Evolutionary conservation across 2,797 vertebrate species (phyloP).

Genomic region (Coreius guichenoti): DNA sequence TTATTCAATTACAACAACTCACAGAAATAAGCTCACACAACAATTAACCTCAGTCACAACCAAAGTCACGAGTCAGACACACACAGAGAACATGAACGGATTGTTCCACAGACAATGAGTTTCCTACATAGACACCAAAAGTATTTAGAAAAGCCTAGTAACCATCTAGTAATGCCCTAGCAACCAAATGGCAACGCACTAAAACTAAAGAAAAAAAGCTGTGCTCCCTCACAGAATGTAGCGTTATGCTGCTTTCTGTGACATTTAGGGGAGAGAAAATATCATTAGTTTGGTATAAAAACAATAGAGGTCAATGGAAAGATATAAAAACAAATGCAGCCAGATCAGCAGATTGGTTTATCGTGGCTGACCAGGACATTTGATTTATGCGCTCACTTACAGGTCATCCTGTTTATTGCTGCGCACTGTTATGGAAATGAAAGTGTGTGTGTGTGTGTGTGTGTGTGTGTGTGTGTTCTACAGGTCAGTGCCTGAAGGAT

Average conservation of each 20-base stretch:
- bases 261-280: neutral
- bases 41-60: slow-evolving; percentile 6
- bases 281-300: neutral
- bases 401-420: slow-evolving; percentile 5
- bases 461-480: slow-evolving; percentile 23
- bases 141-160: no score
- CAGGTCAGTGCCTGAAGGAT: slow-evolving; percentile 23
- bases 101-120: neutral
- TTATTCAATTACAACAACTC: slow-evolving; percentile 19
- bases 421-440: slow-evolving; percentile 17
- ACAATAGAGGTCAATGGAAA: neutral
- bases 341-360: neutral
- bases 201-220: neutral
- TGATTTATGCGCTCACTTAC: slow-evolving; percentile 19
- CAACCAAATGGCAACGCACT: neutral
- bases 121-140: neutral
- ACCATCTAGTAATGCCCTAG: neutral
- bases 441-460: neutral
- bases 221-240: neutral
- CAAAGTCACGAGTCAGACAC: slow-evolving; percentile 11
- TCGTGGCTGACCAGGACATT: neutral
- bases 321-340: neutral
- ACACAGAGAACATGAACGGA: neutral
- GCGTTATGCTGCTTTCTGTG: neutral
- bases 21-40: neutral